Conservation (phyloP, 92 coral and sea anemone genomes). For the Parazoanthus atlanticus region DNA sequence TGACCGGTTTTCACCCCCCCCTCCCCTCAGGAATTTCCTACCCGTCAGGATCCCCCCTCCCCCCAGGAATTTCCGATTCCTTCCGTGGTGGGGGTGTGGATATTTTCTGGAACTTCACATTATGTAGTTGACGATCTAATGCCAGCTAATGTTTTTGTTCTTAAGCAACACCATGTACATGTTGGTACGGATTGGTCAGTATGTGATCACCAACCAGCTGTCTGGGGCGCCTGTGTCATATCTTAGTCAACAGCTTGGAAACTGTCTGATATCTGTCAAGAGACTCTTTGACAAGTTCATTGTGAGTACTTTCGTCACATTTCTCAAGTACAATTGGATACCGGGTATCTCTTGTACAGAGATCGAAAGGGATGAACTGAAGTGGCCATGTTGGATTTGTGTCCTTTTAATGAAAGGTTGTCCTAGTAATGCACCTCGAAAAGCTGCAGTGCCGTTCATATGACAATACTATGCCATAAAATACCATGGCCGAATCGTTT, state of each 20-base stretch:
- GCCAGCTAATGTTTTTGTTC: not conserved
- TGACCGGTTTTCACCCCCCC: no score
- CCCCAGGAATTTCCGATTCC: no score
- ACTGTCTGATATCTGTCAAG: constrained; percentile 93
- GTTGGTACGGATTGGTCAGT: constrained; percentile 97
- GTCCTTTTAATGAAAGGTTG: no score
- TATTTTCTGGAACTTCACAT: no score
- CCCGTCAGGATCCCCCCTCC: no score
- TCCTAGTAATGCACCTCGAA: no score
- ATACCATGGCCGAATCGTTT: no score
- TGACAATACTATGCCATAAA: no score
- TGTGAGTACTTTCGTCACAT: constrained; percentile 61
- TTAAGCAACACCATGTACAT: constrained; percentile 96
- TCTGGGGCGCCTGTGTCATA: constrained; percentile 95
- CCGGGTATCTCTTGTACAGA: not conserved
- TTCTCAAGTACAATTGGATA: not conserved
- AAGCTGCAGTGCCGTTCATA: no score
- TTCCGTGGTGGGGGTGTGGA: no score
- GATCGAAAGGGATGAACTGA: not conserved
- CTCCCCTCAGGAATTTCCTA: no score
- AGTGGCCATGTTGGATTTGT: not conserved
- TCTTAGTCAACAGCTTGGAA: constrained; percentile 97
- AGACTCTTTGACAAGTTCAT: constrained; percentile 96
- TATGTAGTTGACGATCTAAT: not conserved
- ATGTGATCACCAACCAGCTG: constrained; percentile 88